A percentile compares a stretch with the other conserved stretches of the same genome.
These are phyloP conservation scores for Argyresthia albistria DNA, from an alignment of 2,888 invertebrate genomes.

Conservation along the genomic window DNA sequence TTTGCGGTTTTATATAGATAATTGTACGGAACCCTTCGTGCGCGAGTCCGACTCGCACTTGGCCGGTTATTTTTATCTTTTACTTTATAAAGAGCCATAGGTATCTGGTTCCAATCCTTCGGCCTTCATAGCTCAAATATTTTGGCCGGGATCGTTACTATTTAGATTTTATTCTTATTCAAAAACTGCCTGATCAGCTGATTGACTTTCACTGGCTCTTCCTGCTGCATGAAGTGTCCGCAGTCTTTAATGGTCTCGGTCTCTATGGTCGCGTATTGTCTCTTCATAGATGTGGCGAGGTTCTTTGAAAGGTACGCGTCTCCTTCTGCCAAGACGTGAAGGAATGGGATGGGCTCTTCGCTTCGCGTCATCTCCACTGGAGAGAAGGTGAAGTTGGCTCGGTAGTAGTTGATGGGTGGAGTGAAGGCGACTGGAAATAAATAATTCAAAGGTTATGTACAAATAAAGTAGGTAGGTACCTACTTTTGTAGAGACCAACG, in stretches of 20 bases:
- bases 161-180: constrained; percentile 33
- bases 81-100: too few species aligned
- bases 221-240: constrained; percentile 71
- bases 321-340: constrained; percentile 51
- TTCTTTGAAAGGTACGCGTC: constrained; percentile 42
- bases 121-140: too few species aligned
- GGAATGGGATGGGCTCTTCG: constrained; percentile 45
- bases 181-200: constrained; percentile 60
- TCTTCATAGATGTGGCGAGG: constrained; percentile 38
- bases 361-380: constrained; percentile 25
- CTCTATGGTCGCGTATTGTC: constrained; percentile 49
- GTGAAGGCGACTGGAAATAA: constrained; percentile 61
- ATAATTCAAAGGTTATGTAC: background rate
- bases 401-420: constrained; percentile 71
- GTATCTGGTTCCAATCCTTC: too few species aligned
- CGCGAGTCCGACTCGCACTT: too few species aligned
- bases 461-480: too few species aligned
- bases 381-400: constrained; percentile 47
- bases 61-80: too few species aligned
- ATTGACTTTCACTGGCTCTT: constrained; percentile 65
- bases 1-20: too few species aligned
- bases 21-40: too few species aligned
- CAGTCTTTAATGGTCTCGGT: constrained; percentile 49
- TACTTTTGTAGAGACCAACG: too few species aligned
- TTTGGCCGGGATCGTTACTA: too few species aligned